A percentile compares a stretch with the other conserved stretches of the same genome.
phyloP scores from a whole-genome alignment of 2,888 invertebrate genomes.

The Deroplatys truncata region DNA sequence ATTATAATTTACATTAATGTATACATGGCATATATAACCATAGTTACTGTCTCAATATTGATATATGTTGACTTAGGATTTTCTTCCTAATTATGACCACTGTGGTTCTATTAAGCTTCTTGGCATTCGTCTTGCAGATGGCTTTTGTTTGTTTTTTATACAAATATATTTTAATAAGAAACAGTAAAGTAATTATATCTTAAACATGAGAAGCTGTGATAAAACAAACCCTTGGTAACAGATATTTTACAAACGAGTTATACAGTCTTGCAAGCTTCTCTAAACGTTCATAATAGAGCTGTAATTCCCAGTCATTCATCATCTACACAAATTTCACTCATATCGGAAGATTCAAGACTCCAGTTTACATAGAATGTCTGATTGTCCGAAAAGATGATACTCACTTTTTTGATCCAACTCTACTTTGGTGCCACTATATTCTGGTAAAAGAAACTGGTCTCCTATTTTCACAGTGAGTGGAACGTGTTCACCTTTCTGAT shows the following conservation, averaged over 20 bases:
- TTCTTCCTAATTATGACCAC: too few species aligned
- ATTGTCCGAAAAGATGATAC: conserved; percentile 89
- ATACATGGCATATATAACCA: too few species aligned
- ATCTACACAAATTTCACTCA: background rate
- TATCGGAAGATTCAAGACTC: conserved; percentile 3
- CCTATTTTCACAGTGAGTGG: conserved; percentile 83
- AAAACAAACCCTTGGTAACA: background rate
- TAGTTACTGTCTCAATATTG: too few species aligned
- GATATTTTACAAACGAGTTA: background rate
- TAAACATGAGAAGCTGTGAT: background rate
- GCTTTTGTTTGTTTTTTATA: too few species aligned
- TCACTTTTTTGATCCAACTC: conserved; percentile 83
- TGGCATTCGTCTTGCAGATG: too few species aligned
- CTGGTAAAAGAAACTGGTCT: conserved; percentile 92
- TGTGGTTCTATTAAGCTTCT: too few species aligned
- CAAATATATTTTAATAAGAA: background rate
- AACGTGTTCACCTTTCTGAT: conserved; percentile 74
- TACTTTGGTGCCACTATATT: conserved; percentile 98
- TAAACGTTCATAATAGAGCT: background rate
- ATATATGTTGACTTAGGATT: too few species aligned
- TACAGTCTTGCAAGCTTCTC: background rate
- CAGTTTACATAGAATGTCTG: conserved; percentile 92
- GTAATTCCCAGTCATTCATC: background rate
- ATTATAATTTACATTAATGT: too few species aligned
- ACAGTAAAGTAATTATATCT: background rate